These are phyloP conservation scores for Drosophila guanche DNA, from an alignment of 1,140 invertebrate genomes.

Conservation along the genomic window DNA sequence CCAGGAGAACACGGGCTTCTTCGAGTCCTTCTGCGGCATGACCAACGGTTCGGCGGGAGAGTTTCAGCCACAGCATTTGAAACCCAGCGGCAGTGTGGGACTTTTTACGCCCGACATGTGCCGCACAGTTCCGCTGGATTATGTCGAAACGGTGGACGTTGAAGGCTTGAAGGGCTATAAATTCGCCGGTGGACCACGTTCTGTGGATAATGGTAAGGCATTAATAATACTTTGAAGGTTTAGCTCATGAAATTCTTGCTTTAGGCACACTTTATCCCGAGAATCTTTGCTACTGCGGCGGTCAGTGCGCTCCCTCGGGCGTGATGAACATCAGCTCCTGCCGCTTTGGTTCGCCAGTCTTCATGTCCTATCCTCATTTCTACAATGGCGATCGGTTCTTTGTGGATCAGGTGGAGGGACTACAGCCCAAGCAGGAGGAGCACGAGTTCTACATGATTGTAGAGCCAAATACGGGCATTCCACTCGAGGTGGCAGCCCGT, in stretches of 20 bases:
- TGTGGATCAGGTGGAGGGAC: constrained; percentile 86
- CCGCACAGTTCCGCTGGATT: constrained; percentile 86
- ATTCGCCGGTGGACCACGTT: constrained; percentile 84
- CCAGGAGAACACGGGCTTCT: constrained; percentile 86
- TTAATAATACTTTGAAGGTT: constrained; percentile 9
- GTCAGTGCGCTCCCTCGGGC: constrained; percentile 88
- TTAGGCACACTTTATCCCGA: constrained; percentile 85
- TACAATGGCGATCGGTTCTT: constrained; percentile 90
- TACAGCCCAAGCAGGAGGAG: constrained; percentile 87
- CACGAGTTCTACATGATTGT: constrained; percentile 90
- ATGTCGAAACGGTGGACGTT: constrained; percentile 84
- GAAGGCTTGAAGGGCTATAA: constrained; percentile 86
- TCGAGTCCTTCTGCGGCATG: constrained; percentile 85
- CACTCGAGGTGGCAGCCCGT: constrained; percentile 88
- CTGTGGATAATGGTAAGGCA: constrained; percentile 87
- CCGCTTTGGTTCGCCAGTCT: constrained; percentile 91
- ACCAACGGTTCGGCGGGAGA: constrained; percentile 89
- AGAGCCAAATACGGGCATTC: constrained; percentile 90
- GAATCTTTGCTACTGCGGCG: constrained; percentile 89
- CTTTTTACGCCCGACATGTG: constrained; percentile 89
- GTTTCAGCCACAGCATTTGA: constrained; percentile 88
- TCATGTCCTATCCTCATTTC: constrained; percentile 94
- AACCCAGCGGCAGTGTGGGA: constrained; percentile 85
- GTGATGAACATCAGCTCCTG: constrained; percentile 89
- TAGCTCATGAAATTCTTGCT: constrained; percentile 37